Evolutionary conservation across 2,797 vertebrate genomes (phyloP).

Genomic region (Poeciliopsis gracilis): DNA sequence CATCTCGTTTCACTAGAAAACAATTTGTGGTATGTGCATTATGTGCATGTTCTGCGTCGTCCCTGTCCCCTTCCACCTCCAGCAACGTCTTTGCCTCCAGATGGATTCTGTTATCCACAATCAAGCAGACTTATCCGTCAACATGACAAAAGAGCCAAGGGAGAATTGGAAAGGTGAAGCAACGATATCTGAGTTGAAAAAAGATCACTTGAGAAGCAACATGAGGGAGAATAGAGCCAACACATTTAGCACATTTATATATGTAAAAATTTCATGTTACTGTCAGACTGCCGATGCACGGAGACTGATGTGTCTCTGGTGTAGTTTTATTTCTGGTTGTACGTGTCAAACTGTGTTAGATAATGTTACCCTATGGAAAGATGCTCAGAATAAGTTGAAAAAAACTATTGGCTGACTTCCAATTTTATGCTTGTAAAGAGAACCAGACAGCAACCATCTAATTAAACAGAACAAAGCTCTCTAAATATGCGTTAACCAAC

Average conservation of each 20-base stretch:
- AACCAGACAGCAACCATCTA: background rate
- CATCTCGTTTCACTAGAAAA: slow-evolving; percentile 49
- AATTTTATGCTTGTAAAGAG: background rate
- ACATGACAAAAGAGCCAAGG: slow-evolving; percentile 54
- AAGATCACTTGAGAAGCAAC: slow-evolving; percentile 11
- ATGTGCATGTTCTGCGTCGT: slow-evolving; percentile 44
- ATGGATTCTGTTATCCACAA: slow-evolving; percentile 66
- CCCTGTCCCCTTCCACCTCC: slow-evolving; percentile 35
- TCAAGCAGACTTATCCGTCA: slow-evolving; percentile 59
- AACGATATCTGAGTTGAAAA: slow-evolving; percentile 32
- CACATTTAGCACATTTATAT: slow-evolving; percentile 15
- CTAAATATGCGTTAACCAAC: slow-evolving; percentile 7
- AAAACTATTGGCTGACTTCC: background rate
- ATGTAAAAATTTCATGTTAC: slow-evolving; percentile 52
- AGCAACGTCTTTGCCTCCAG: slow-evolving; percentile 46
- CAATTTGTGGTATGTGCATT: slow-evolving; percentile 39
- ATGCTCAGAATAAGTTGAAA: slow-evolving; percentile 1
- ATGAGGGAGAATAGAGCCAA: background rate
- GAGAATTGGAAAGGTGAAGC: slow-evolving; percentile 36
- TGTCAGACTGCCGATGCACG: slow-evolving; percentile 17
- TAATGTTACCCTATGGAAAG: background rate
- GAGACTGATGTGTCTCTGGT: slow-evolving; percentile 9
- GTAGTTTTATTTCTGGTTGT: slow-evolving; percentile 18
- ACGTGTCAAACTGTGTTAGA: slow-evolving; percentile 42
- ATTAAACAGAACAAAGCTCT: slow-evolving; percentile 5